Conservation (phyloP, 2,888 invertebrate genomes). For the Anaspis maculata region DNA sequence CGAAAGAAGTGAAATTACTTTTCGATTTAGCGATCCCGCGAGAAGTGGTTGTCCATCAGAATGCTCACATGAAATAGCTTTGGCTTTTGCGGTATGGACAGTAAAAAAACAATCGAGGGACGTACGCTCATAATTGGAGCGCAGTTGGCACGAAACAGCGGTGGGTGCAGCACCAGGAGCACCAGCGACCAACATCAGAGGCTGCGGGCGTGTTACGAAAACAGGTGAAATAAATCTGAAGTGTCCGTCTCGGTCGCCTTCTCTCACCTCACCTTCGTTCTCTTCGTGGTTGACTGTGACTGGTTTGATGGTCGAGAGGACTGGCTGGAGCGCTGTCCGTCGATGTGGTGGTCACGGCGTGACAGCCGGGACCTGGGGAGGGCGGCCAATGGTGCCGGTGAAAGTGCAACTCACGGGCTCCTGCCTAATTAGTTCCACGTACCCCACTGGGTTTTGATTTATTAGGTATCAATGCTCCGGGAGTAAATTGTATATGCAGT, state of each 20-base stretch:
- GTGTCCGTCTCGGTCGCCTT: conserved; percentile 6
- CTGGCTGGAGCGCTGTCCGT: background rate
- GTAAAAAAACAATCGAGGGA: too few relatives aligned
- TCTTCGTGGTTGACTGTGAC: conserved; percentile 7
- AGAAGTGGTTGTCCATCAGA: too few relatives aligned
- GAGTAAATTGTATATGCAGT: too few relatives aligned
- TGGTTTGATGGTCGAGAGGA: conserved; percentile 5
- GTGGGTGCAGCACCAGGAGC: too few relatives aligned
- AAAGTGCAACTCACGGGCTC: conserved; percentile 18
- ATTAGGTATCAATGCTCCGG: conserved; percentile 6
- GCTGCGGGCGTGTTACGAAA: conserved; percentile 9
- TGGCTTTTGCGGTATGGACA: too few relatives aligned
- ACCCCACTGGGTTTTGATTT: conserved; percentile 13
- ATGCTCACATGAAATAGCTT: too few relatives aligned
- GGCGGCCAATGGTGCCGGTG: conserved; percentile 23
- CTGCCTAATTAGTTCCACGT: conserved; percentile 17
- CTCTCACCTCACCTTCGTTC: conserved; percentile 8
- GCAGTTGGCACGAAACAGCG: too few relatives aligned
- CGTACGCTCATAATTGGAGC: too few relatives aligned
- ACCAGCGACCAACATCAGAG: too few relatives aligned
- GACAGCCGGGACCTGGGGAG: conserved; percentile 12
- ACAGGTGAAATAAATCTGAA: conserved; percentile 8
- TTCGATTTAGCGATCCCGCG: too few relatives aligned
- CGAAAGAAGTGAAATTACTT: too few relatives aligned
- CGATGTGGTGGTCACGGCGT: conserved; percentile 9